phyloP scores from a whole-genome alignment of 1,140 invertebrate species.

The Brachionus angularis region DNA sequence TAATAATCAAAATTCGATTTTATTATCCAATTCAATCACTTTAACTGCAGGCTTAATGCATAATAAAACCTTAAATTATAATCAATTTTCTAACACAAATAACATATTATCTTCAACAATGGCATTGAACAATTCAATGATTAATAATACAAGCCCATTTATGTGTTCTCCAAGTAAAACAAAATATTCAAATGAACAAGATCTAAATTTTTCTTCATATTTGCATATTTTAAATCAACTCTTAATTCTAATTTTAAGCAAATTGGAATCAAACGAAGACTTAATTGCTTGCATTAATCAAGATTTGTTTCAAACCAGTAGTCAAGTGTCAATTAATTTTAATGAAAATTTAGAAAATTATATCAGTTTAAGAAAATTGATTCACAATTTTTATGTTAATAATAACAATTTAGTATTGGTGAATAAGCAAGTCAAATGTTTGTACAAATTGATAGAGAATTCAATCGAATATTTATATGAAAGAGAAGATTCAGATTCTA shows the following conservation, averaged over 20 bases:
- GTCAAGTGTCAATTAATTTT: conserved; percentile 21
- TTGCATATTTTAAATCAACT: conserved; percentile 23
- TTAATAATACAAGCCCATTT: too few species aligned
- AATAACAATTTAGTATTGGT: background rate
- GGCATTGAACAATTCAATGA: background rate
- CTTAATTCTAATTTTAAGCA: background rate
- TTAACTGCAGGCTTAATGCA: background rate
- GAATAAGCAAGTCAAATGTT: background rate
- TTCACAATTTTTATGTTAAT: background rate
- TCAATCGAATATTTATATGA: conserved; percentile 37
- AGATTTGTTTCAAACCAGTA: background rate
- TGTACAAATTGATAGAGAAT: conserved; percentile 1
- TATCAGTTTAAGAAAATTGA: background rate
- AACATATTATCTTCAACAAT: conserved; percentile 1
- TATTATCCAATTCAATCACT: background rate
- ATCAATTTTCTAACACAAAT: conserved; percentile 4
- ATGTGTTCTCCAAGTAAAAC: conserved; percentile 20
- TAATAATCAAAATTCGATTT: background rate
- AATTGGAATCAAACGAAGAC: background rate
- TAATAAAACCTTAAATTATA: conserved; percentile 19
- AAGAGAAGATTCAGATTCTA: background rate
- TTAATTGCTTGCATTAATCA: too few species aligned
- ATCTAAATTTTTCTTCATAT: background rate
- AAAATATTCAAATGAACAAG: too few species aligned
- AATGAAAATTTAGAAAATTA: conserved; percentile 28